Conservation (phyloP, 1,140 invertebrate species). For the Stenopsyche tienmushanensis region DNA sequence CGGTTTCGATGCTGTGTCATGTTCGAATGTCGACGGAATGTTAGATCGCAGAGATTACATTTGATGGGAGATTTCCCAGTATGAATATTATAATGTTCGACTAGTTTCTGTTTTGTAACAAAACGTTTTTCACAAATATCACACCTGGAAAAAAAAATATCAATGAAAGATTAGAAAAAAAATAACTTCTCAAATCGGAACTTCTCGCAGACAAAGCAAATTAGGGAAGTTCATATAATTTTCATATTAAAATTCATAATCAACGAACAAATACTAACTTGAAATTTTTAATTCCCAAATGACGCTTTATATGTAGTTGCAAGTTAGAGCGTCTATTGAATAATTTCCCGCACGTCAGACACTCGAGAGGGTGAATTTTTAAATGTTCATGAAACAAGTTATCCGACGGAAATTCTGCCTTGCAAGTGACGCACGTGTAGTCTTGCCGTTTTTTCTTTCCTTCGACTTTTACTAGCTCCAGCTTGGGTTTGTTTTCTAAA, state of each 20-base stretch:
- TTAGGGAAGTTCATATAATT: conserved; percentile 5
- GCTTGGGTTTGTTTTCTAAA: conserved; percentile 30
- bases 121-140: conserved; percentile 80
- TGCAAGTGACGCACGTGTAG: conserved; percentile 32
- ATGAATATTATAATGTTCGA: conserved; percentile 80
- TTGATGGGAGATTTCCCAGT: conserved; percentile 77
- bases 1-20: conserved; percentile 80
- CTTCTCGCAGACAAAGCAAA: too few relatives aligned
- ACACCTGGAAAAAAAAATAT: conserved; percentile 58
- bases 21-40: conserved; percentile 82
- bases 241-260: neutral
- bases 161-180: too few relatives aligned
- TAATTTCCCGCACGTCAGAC: conserved; percentile 75
- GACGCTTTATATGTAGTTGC: conserved; percentile 73
- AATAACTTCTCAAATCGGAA: too few relatives aligned
- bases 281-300: conserved; percentile 74
- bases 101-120: conserved; percentile 73
- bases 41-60: conserved; percentile 77
- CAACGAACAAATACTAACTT: conserved; percentile 49
- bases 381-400: conserved; percentile 67
- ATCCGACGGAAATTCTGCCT: conserved; percentile 61
- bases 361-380: conserved; percentile 77
- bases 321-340: conserved; percentile 73
- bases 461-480: conserved; percentile 33
- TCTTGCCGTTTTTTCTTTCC: conserved; percentile 27